A percentile compares a stretch with the other conserved stretches of the same genome.
Evolutionary conservation across 2,888 invertebrate species (phyloP).

Genomic region (Callosobruchus maculatus): DNA sequence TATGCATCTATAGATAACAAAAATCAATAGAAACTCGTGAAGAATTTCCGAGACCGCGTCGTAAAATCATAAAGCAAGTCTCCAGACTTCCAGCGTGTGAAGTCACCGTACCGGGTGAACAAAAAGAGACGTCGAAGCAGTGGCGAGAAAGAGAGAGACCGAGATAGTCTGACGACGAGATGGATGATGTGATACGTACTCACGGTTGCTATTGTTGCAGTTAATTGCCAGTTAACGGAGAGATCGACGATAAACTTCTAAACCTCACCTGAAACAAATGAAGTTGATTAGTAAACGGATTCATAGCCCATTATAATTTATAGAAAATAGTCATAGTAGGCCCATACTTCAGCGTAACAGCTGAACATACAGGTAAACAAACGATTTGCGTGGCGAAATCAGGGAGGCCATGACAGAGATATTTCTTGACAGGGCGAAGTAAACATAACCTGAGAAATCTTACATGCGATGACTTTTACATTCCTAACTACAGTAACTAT

Average conservation of each 20-base stretch:
- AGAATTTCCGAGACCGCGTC: background rate
- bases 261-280: constrained; percentile 42
- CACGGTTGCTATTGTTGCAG: constrained; percentile 44
- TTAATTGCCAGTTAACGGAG: constrained; percentile 45
- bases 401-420: too few species aligned
- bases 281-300: constrained; percentile 29
- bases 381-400: too few species aligned
- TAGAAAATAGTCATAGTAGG: background rate
- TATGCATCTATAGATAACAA: too few species aligned
- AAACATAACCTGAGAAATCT: too few species aligned
- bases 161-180: constrained; percentile 23
- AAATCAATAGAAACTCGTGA: background rate
- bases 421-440: too few species aligned
- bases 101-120: background rate
- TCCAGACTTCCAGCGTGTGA: background rate
- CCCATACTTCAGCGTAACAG: too few species aligned
- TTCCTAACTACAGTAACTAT: too few species aligned
- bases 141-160: constrained; percentile 21
- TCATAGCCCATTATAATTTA: constrained; percentile 17
- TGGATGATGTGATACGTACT: constrained; percentile 45
- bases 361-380: too few species aligned
- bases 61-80: background rate
- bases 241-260: constrained; percentile 35
- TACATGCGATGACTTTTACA: too few species aligned
- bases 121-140: constrained; percentile 6